phyloP scores from a whole-genome alignment of 2,797 vertebrate species.

The Cirrhinus mrigala region DNA sequence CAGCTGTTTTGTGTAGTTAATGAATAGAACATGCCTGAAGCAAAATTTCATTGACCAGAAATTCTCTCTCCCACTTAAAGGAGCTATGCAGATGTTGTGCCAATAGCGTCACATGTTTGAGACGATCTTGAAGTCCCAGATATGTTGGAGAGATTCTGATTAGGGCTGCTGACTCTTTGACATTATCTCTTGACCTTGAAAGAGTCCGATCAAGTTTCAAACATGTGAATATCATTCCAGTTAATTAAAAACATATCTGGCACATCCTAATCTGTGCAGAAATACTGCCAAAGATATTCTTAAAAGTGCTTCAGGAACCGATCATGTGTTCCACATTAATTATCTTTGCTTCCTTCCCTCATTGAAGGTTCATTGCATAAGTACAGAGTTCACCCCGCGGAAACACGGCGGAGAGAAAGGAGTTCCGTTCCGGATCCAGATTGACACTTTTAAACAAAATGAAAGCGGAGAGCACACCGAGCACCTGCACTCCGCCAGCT shows the following conservation, averaged over 20 bases:
- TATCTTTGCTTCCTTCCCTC: not conserved
- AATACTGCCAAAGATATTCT: not conserved
- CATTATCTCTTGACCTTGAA: conserved; percentile 18
- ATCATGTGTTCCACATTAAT: not conserved
- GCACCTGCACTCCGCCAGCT: conserved; percentile 92
- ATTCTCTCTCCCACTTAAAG: not conserved
- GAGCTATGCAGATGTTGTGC: conserved; percentile 17
- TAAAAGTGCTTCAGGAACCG: not conserved
- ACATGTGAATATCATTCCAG: conserved; percentile 12
- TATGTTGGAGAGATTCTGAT: not conserved
- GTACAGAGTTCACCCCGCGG: conserved; percentile 94
- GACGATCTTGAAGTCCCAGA: not conserved
- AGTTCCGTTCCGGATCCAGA: conserved; percentile 93
- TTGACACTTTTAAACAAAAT: conserved; percentile 90
- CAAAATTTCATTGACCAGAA: conserved; percentile 6
- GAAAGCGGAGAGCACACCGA: conserved; percentile 89
- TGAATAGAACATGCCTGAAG: not conserved
- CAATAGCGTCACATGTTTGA: conserved; percentile 21
- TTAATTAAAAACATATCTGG: not conserved
- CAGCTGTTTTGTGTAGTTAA: conserved; percentile 9
- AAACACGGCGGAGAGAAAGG: conserved; percentile 98
- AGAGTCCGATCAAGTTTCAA: not conserved
- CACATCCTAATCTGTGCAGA: conserved; percentile 3
- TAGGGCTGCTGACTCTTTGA: not conserved
- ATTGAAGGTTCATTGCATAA: conserved; percentile 94